Evolutionary conservation across 2,888 invertebrate species (phyloP), one percentile per base, ranked within the genome.

Genomic region (Imbricaverruca yamaguchii): DNA sequence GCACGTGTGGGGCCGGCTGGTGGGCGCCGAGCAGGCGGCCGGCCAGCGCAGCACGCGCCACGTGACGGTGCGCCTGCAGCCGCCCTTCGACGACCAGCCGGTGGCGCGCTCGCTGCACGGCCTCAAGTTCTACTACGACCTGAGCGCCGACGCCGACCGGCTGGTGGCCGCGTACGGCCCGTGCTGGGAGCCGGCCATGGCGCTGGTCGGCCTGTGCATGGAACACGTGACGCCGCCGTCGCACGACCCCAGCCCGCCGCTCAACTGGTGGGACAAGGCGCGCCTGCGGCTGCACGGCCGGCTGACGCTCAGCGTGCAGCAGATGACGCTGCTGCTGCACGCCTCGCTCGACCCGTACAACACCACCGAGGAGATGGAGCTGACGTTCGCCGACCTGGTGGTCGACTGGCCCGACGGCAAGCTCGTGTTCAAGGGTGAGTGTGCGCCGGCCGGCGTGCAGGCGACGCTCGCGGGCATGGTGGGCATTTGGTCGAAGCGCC

Each of bases 311-410:
- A 69, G 69, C 84, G 93, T 95, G 25, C 92, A 93, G 85, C 94
- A 94, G 86, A 90, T 97, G 87, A 96, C 96, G 0, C 94, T 97
- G 65, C 89, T 98, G 65, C 89, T 99, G 83, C 98, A 98, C 87
- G 98, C 97, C 8, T 98, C 98, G 0, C 89, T 97, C 18, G 97
- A 99, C 89, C 99, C 99, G 0, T 99, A 98, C 88, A 99, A 99
- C 87, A 96, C 96, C 9, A 98, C 98, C 0, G 99, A 99, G 87
- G 95, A 98, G 89, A 97, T 99, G 95, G 98, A 99, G 87, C 90
- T 98, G 83, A 94, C 95, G 0, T 99, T 98, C 98, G 93, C 92
- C 67, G 92, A 95, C 85, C 91, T 97, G 8, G 93, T 94, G 61
- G 92, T 99, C 86, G 97, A 98, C 85, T 98, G 98, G 98, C 96